Percentiles rank a stretch among this genome's conserved stretches.
Conservation (phyloP, 92 coral and sea anemone genomes). For the Epizoanthus stellaris region DNA sequence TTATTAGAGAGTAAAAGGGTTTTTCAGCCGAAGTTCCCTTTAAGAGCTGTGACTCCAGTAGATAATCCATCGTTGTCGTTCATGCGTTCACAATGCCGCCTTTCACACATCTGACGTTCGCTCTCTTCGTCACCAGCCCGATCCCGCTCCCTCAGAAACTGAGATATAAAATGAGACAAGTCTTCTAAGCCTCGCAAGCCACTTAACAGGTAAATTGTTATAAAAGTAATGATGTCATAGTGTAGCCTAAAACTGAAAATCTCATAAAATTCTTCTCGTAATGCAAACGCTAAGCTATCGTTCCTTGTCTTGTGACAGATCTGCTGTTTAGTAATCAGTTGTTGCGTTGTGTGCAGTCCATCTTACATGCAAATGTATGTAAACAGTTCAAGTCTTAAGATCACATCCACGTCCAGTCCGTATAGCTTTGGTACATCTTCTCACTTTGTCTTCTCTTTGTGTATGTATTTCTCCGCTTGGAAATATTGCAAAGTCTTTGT, state of each 20-base stretch:
- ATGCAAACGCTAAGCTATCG: background rate
- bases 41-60: no score
- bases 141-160: constrained; percentile 42
- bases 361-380: background rate
- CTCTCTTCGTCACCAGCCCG: constrained; percentile 46
- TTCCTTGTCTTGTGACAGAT: background rate
- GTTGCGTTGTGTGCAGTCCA: no score
- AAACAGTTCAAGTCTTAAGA: no score
- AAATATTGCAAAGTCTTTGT: no score
- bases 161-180: constrained; percentile 50
- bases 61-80: background rate
- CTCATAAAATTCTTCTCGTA: background rate
- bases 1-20: no score
- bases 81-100: background rate
- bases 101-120: background rate
- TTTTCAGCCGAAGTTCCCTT: no score
- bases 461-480: no score
- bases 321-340: background rate
- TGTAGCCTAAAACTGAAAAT: background rate
- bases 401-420: no score
- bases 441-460: no score
- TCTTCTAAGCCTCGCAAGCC: constrained; percentile 47
- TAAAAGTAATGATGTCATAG: background rate
- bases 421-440: no score
- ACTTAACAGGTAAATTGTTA: constrained; percentile 37